Evolutionary conservation across 2,113 vertebrate genomes (phyloP).

Genomic region (Erythrocercus mccallii): DNA sequence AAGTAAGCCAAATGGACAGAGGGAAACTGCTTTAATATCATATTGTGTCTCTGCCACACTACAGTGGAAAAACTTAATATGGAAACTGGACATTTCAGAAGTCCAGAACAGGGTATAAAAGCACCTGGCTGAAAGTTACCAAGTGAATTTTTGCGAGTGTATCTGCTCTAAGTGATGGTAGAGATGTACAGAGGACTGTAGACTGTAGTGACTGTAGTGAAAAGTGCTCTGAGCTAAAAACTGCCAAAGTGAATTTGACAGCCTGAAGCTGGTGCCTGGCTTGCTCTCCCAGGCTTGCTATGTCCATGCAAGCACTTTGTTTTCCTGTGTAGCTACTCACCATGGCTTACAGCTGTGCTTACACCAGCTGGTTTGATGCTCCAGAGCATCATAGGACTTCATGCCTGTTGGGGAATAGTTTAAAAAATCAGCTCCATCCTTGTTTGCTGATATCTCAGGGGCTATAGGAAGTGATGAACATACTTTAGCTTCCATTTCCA

Average conservation of each 20-base stretch:
- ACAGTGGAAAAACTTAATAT: conserved; percentile 45
- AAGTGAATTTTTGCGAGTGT: neutral
- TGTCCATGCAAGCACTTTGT: neutral
- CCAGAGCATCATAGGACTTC: neutral
- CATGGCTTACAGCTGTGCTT: neutral
- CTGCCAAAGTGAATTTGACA: neutral
- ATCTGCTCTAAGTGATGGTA: neutral
- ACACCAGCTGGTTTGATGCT: neutral
- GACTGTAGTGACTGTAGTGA: too few relatives aligned
- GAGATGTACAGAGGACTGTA: neutral
- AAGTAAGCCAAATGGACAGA: conserved; percentile 43
- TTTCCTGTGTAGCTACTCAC: neutral
- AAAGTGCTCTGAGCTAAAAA: neutral
- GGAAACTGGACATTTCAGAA: conserved; percentile 21
- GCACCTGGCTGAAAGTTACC: conserved; percentile 3
- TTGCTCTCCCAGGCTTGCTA: neutral
- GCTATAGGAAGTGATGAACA: neutral
- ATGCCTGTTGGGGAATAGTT: neutral
- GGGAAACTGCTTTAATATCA: conserved; percentile 53
- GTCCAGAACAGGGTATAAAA: conserved; percentile 14
- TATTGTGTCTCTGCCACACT: conserved; percentile 41
- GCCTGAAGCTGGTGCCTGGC: neutral
- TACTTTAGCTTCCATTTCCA: neutral
- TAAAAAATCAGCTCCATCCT: neutral
- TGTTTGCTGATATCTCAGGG: neutral